A percentile compares a stretch with the other conserved stretches of the same genome.
These are phyloP conservation scores for Chromis chromis DNA, from an alignment of 2,797 vertebrate species.

Conservation along the genomic window DNA sequence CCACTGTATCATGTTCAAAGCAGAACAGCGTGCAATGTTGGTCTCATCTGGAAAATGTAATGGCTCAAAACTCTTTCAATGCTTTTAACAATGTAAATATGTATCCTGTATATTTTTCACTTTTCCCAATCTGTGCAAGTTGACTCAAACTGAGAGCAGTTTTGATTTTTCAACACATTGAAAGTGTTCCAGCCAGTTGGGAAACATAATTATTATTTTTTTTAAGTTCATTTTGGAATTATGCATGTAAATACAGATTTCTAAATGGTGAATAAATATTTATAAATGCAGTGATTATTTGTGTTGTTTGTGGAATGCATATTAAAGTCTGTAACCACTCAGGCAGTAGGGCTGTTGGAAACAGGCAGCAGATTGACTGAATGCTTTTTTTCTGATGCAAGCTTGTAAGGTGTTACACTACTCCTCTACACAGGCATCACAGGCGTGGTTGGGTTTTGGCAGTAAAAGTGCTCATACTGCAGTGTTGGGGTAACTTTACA, in stretches of 20 bases:
- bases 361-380: neutral
- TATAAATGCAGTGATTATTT: constrained; percentile 51
- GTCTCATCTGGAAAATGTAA: neutral
- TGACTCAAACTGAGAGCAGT: neutral
- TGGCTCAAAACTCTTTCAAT: constrained; percentile 11
- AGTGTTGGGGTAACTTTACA: constrained; percentile 73
- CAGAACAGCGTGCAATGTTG: neutral
- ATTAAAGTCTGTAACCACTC: neutral
- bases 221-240: constrained; percentile 28
- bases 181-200: constrained; percentile 17
- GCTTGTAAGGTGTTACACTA: constrained; percentile 20
- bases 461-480: constrained; percentile 71
- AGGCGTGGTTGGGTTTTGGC: constrained; percentile 18
- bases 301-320: constrained; percentile 44
- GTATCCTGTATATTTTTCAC: constrained; percentile 28
- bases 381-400: constrained; percentile 61
- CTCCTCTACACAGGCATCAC: constrained; percentile 30
- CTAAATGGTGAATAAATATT: constrained; percentile 65
- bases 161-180: constrained; percentile 18
- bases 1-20: neutral
- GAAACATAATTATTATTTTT: constrained; percentile 14
- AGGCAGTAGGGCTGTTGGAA: neutral
- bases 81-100: constrained; percentile 51
- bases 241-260: constrained; percentile 58
- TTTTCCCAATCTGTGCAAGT: constrained; percentile 35